Percentiles rank a stretch among this genome's conserved stretches.
Evolutionary conservation across 2,888 invertebrate genomes (phyloP).

Genomic region (Synergus umbraculus): DNA sequence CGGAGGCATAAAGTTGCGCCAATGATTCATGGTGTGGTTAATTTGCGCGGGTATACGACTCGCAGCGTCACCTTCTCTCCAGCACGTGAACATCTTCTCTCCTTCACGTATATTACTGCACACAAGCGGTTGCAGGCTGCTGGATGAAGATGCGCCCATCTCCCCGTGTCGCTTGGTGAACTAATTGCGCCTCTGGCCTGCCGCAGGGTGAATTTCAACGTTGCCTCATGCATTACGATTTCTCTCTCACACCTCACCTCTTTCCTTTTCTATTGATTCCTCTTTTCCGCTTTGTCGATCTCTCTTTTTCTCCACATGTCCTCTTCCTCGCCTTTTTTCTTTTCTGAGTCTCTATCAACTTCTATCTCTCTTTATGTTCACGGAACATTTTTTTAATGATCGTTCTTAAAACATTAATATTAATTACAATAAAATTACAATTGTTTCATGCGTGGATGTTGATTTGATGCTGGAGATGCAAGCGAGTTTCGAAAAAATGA

Average conservation of each 20-base stretch:
- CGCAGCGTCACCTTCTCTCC: slow-evolving; percentile 45
- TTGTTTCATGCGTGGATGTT: no score
- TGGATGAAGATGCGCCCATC: slow-evolving; percentile 55
- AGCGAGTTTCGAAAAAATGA: no score
- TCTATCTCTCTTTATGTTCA: not conserved
- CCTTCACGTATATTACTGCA: slow-evolving; percentile 11
- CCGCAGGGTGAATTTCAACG: slow-evolving; percentile 52
- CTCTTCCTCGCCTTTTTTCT: not conserved
- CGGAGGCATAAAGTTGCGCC: slow-evolving; percentile 55
- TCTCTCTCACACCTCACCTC: slow-evolving; percentile 17
- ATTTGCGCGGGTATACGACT: slow-evolving; percentile 52
- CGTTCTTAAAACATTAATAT: no score
- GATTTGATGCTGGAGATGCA: no score
- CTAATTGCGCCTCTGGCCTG: slow-evolving; percentile 54
- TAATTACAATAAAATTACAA: no score
- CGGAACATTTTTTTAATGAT: no score
- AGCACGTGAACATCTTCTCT: slow-evolving; percentile 40
- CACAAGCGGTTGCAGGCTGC: slow-evolving; percentile 46
- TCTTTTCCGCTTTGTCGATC: not conserved
- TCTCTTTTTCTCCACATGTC: not conserved
- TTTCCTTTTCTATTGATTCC: not conserved
- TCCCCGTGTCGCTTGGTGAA: slow-evolving; percentile 51
- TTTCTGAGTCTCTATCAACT: slow-evolving; percentile 2
- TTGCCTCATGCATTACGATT: slow-evolving; percentile 45
- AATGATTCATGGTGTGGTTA: slow-evolving; percentile 59